A percentile compares a stretch with the other conserved stretches of the same genome.
Evolutionary conservation across 2,797 vertebrate genomes (phyloP).

Genomic region (Ambastaia sidthimunki): DNA sequence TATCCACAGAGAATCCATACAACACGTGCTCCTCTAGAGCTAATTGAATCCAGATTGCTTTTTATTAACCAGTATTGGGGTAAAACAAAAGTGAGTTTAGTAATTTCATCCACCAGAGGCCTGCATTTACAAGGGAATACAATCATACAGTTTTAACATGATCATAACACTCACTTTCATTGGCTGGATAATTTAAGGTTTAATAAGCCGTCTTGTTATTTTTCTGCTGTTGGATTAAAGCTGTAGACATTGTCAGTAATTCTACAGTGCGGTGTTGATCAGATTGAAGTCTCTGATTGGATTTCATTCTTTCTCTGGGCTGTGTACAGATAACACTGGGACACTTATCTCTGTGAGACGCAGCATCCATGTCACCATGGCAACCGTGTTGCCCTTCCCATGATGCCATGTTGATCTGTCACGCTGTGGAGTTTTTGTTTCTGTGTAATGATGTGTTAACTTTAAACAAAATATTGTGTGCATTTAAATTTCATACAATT

Average conservation of each 20-base stretch:
- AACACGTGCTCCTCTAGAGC: neutral
- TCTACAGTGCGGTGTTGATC: neutral
- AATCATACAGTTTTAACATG: neutral
- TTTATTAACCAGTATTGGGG: neutral
- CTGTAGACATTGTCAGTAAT: neutral
- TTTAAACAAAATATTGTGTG: neutral
- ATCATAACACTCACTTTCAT: neutral
- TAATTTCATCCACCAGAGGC: neutral
- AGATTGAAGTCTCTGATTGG: neutral
- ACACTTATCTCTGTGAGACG: constrained; percentile 35
- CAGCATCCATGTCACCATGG: constrained; percentile 27
- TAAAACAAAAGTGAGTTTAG: neutral
- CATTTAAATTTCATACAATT: no score
- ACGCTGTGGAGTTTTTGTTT: neutral
- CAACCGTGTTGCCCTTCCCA: constrained; percentile 38
- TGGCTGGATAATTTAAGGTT: neutral
- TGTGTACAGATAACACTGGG: constrained; percentile 32
- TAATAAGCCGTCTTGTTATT: neutral
- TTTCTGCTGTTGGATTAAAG: neutral
- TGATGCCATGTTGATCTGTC: constrained; percentile 12
- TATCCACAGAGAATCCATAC: neutral
- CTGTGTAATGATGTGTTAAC: neutral
- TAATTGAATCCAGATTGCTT: neutral
- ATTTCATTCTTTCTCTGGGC: constrained; percentile 6
- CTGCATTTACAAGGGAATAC: neutral